Conservation (phyloP, 2,797 vertebrate genomes). For the Pseudomugil tenellus region DNA sequence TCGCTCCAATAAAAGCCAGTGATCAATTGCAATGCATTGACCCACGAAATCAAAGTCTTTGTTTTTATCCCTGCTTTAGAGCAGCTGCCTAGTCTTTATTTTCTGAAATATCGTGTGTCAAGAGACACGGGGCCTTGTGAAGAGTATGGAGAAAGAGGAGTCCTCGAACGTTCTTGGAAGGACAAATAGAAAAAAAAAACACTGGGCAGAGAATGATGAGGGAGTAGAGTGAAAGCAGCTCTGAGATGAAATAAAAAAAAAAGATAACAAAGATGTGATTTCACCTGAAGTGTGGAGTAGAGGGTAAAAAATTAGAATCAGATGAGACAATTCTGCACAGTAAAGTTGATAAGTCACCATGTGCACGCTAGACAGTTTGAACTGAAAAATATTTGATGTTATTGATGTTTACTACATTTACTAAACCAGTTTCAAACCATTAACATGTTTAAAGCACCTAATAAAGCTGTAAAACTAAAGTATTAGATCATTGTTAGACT, state of each 20-base stretch:
- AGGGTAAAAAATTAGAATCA: constrained; percentile 26
- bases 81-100: constrained; percentile 20
- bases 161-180: constrained; percentile 58
- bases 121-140: constrained; percentile 24
- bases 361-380: neutral
- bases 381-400: neutral
- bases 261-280: constrained; percentile 37
- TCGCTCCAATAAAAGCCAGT: constrained; percentile 48
- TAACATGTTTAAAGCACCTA: constrained; percentile 1
- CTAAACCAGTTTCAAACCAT: constrained; percentile 8
- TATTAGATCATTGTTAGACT: constrained; percentile 2
- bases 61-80: constrained; percentile 43
- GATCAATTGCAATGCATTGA: constrained; percentile 70
- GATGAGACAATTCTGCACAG: constrained; percentile 48
- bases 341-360: constrained; percentile 37
- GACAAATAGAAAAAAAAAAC: constrained; percentile 60
- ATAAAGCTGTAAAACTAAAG: constrained; percentile 19
- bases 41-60: constrained; percentile 73
- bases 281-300: constrained; percentile 29
- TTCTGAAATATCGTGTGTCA: constrained; percentile 18
- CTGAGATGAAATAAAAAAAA: constrained; percentile 43
- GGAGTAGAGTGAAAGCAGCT: constrained; percentile 39
- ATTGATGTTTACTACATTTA: neutral
- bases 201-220: constrained; percentile 24
- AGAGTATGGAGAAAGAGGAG: constrained; percentile 31